These are phyloP conservation scores for Aphaenogaster rudis DNA, from an alignment of 1,140 invertebrate genomes.

Conservation along the genomic window DNA sequence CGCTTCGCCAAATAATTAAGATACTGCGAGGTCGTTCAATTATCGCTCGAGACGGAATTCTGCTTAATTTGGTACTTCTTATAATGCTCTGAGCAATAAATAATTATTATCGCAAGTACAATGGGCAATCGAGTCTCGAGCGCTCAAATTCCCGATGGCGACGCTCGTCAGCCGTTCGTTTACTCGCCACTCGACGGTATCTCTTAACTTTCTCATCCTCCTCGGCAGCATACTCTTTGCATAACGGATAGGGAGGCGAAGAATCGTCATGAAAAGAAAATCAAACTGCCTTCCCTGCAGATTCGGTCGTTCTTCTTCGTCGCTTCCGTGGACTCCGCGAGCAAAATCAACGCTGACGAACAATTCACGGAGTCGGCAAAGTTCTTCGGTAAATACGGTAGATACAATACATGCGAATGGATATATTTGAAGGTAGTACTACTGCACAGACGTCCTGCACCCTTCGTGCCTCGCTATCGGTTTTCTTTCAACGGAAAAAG, in stretches of 20 bases:
- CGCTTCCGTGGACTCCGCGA: constrained; percentile 26
- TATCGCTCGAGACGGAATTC: not conserved
- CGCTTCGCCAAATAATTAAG: not conserved
- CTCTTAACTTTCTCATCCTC: constrained; percentile 16
- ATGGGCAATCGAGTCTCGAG: constrained; percentile 61
- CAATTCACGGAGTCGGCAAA: constrained; percentile 44
- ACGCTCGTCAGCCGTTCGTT: constrained; percentile 60
- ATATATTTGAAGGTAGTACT: constrained; percentile 64
- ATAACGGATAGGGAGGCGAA: constrained; percentile 39
- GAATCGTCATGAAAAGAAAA: constrained; percentile 72
- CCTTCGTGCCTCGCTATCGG: constrained; percentile 3
- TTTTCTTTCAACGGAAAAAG: constrained; percentile 39
- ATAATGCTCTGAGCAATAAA: constrained; percentile 39
- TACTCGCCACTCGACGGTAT: constrained; percentile 56
- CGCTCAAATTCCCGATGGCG: constrained; percentile 51
- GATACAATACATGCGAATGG: constrained; percentile 55
- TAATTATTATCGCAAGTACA: constrained; percentile 57
- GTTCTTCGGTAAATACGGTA: constrained; percentile 66
- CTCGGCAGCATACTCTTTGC: constrained; percentile 39
- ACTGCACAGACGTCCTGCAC: not conserved
- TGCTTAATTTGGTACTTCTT: constrained; percentile 24
- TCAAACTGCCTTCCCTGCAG: constrained; percentile 52
- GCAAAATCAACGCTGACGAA: constrained; percentile 70
- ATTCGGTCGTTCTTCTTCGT: constrained; percentile 27
- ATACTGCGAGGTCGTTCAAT: not conserved